Conservation (phyloP, 2,797 vertebrate genomes). For the Danio jaintianensis region DNA sequence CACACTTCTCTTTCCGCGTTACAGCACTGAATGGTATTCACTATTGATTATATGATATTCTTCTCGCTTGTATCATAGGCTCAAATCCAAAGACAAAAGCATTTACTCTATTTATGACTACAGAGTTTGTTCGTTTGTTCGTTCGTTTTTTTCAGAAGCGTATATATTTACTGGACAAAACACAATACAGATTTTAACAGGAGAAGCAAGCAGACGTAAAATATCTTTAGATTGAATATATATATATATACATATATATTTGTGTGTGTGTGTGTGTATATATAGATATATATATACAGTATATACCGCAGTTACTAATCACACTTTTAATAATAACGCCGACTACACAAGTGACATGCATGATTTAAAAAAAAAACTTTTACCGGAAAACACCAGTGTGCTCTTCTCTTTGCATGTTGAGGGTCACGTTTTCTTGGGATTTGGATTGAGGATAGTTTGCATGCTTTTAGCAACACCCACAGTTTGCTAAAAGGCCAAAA, state of each 20-base stretch:
- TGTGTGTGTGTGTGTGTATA: background rate
- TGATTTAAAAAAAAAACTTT: too few relatives aligned
- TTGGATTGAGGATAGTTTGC: slow-evolving; percentile 1
- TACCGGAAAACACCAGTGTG: slow-evolving; percentile 6
- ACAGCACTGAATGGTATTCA: slow-evolving; percentile 40
- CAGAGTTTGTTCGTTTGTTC: slow-evolving; percentile 23
- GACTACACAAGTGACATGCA: slow-evolving; percentile 11
- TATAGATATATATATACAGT: slow-evolving; percentile 12
- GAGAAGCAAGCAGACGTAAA: slow-evolving; percentile 54
- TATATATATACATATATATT: slow-evolving; percentile 28
- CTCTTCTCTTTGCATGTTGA: slow-evolving; percentile 33
- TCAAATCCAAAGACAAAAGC: slow-evolving; percentile 57
- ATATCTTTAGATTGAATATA: slow-evolving; percentile 50
- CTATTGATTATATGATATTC: slow-evolving; percentile 41
- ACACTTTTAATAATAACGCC: slow-evolving; percentile 15
- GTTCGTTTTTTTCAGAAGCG: slow-evolving; percentile 39
- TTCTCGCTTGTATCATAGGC: slow-evolving; percentile 53
- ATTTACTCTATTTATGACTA: slow-evolving; percentile 57
- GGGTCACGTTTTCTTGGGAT: slow-evolving; percentile 16
- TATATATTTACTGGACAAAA: slow-evolving; percentile 57
- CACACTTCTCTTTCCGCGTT: slow-evolving; percentile 28
- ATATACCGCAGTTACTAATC: slow-evolving; percentile 51
- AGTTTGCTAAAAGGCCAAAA: slow-evolving; percentile 13
- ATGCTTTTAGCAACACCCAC: slow-evolving; percentile 14
- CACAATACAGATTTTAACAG: slow-evolving; percentile 57